Evolutionary conservation across 2,113 vertebrate genomes (phyloP).

Genomic region (Datnioides undecimradiatus): DNA sequence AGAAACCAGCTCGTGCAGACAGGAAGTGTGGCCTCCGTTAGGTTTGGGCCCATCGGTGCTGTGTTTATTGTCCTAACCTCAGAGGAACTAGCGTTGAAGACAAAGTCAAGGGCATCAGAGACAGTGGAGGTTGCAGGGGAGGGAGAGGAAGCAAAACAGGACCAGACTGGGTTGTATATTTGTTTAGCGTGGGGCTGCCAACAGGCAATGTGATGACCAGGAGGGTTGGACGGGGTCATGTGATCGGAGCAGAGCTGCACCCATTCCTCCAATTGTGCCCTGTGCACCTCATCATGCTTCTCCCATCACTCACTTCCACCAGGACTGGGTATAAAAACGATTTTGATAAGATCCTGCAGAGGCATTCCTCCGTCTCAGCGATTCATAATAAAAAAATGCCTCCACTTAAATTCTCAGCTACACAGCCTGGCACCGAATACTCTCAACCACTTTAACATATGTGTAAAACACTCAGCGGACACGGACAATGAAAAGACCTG

Average conservation of each 20-base stretch:
- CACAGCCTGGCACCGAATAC: not conserved
- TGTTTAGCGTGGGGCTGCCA: slow-evolving; percentile 59
- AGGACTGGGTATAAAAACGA: slow-evolving; percentile 13
- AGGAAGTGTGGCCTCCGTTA: slow-evolving; percentile 72
- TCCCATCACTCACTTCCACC: not conserved
- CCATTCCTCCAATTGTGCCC: slow-evolving; percentile 56
- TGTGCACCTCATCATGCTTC: slow-evolving; percentile 15
- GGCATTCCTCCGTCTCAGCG: not conserved
- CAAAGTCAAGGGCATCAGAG: slow-evolving; percentile 73
- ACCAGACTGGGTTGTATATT: slow-evolving; percentile 70
- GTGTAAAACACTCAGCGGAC: slow-evolving; percentile 39
- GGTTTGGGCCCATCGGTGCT: slow-evolving; percentile 57
- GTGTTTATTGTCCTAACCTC: slow-evolving; percentile 84
- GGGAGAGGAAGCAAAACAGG: slow-evolving; percentile 68
- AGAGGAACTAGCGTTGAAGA: slow-evolving; percentile 74
- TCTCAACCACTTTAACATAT: slow-evolving; percentile 40
- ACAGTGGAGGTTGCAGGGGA: slow-evolving; percentile 40
- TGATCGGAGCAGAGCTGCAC: slow-evolving; percentile 30
- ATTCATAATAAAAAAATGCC: not conserved
- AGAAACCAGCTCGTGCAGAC: slow-evolving; percentile 41
- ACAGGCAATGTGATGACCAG: slow-evolving; percentile 19
- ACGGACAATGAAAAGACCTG: slow-evolving; percentile 32
- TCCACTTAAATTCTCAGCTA: not conserved
- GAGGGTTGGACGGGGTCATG: not conserved
- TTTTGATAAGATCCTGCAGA: slow-evolving; percentile 28